Evolutionary conservation across 2,888 invertebrate species (phyloP).

Genomic region (Anarsia innoxiella): DNA sequence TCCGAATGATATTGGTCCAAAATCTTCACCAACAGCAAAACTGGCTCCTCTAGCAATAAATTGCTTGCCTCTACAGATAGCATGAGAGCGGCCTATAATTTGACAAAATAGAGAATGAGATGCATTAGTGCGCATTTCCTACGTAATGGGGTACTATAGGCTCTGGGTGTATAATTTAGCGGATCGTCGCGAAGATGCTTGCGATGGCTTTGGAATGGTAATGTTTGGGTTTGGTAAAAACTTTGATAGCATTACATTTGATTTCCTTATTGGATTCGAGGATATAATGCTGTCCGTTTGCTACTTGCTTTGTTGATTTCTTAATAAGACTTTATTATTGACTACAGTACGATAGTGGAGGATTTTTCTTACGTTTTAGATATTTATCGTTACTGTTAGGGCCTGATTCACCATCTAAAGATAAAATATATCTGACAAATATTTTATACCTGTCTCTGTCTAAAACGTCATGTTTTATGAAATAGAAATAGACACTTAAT

Average conservation of each 20-base stretch:
- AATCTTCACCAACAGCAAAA: background rate
- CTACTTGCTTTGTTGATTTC: too few species aligned
- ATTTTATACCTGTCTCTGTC: too few species aligned
- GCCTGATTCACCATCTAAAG: too few species aligned
- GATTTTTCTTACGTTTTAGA: too few species aligned
- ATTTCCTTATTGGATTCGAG: conserved; percentile 13
- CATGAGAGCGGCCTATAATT: conserved; percentile 59
- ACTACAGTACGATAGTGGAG: too few species aligned
- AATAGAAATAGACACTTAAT: too few species aligned
- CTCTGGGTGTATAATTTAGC: conserved; percentile 61
- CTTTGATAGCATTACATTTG: conserved; percentile 37
- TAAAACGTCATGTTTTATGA: too few species aligned
- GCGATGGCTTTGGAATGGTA: conserved; percentile 29
- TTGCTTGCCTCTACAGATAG: conserved; percentile 22
- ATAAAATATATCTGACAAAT: too few species aligned
- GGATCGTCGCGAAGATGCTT: conserved; percentile 54
- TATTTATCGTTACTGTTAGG: too few species aligned
- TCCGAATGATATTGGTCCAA: too few species aligned
- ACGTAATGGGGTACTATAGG: conserved; percentile 58
- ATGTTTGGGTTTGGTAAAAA: conserved; percentile 54
- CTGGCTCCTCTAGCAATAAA: background rate
- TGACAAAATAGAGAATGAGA: conserved; percentile 72
- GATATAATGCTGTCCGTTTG: too few species aligned
- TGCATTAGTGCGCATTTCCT: conserved; percentile 70
- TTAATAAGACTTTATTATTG: too few species aligned